Evolutionary conservation across 2,888 invertebrate genomes (phyloP), one percentile per base, ranked within the genome.

Genomic region (Cosmia trapezina): DNA sequence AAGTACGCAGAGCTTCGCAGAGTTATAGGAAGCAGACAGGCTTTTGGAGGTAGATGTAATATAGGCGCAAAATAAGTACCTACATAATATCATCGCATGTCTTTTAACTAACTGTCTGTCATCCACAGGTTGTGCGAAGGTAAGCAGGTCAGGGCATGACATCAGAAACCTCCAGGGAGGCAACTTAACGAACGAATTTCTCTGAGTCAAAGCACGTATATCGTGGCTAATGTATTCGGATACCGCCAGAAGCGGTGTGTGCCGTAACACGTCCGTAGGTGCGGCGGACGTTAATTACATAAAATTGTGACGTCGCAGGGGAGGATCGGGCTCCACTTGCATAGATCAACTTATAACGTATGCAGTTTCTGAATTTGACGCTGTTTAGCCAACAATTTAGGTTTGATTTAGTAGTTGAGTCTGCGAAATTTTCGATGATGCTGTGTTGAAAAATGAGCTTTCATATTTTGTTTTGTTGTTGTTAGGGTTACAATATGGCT

Each of bases 241-340:
- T 92, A 91, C 87, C 89, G 91, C 89, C 83, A 87, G 89, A 86
- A 89, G 89, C 90, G 87, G 87, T 81, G 78, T 81, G 80, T 85
- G 86, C 86, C 85, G 87, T 81, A 82, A 86, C 87, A 85, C 86
- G 77, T 80, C 81, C 76, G 77, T 80, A 83, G 85, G 85, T 87
- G 86, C 88, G 84, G 86, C 78, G 84, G 80, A 89, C 91, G 93
- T 91, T 94, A 95, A 94, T 94, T 94, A 93, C 92, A 91, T 93
- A 91, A 93, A 93, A 94, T 91, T 91, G 92, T 93, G 91, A 93
- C 93, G 93, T 92, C 94, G 89, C 91, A 75, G 65, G 91, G 89
- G 92, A 92, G 89, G 86, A 90, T 84, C 80, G 87, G 86, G 82
- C 84, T 86, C 81, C 87, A 85, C 83, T 86, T 85, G 85, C 87